Evolutionary conservation across 1,140 invertebrate genomes (phyloP), one percentile per base, ranked within the genome.

Genomic region (Psilanteris sp.): DNA sequence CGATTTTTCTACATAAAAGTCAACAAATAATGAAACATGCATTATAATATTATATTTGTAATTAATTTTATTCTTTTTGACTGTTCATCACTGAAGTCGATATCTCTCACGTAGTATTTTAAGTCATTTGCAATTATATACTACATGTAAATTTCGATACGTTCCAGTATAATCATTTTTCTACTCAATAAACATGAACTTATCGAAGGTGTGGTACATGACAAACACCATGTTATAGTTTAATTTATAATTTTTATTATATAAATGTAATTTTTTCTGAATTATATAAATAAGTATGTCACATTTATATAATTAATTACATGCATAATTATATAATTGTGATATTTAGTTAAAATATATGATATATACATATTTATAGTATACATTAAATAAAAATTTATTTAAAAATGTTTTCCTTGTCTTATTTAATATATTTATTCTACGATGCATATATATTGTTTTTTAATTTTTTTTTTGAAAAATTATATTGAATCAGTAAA

Each of bases 241-340:
- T 71, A 71, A 71, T 44, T 57, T 31, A 48, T 37, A 37, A 61
- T 61, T 61, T 71, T 44, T 55, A 67, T 46, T 57, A 57, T 15
- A 39, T 39, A 14, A 10, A 41, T 37, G 6, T 66, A 39, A 37
- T 34, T 46, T 55, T 34, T 44, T 48, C 22, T 10, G 11, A 4
- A 55, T 54, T 29, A 44, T 4, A 44, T 31, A 32, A 20, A 39
- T 34, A n/a, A n/a, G 5, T 20, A 20, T 20, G 2, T 54, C 44
- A 64, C 55, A 46, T 66, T 67, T 55, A 26, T 55, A 55, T 55
- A 52, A 67, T 54, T 55, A 18, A 27, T 34, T 39, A 0, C 14
- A 18, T 7, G 4, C 22, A 46, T 48, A 36, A 67, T 55, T 57
- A 37, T 55, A 67, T 55, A 26, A 46, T 55, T 67, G 32, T 55